Base-by-base conservation (phyloP, 2,797 vertebrate genomes). In the Sciurus carolinensis region DNA sequence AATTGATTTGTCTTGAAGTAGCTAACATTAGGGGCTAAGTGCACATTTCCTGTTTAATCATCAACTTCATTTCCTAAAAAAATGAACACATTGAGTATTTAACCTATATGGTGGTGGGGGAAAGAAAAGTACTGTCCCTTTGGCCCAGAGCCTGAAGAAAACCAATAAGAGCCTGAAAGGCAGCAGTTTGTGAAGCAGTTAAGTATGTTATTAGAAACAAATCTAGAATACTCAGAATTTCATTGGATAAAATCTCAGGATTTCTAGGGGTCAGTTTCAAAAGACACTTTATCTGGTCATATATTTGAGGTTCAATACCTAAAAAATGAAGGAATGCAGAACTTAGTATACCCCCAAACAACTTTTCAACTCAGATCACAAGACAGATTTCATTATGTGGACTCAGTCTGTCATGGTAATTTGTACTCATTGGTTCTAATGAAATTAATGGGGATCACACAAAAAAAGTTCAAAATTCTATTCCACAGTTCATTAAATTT, bases 1-100 rank as follows among this genome's bases (percentile, higher is more conserved):
- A 93, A 98, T 97, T 94, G 97, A 97, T 98, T 97, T 97, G 97
- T 97, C 95, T 98, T 96, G 92, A 97, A 96, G 93, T 95, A 95
- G 87, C 77, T 95, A 97, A 91, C 90, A 95, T 97, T 97, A 97
- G 82, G 93, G 97, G 87, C 85, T 97, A 97, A 98, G 94, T 96
- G 97, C 93, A 88, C 89, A 97, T 96, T 98, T 98, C 93, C 97
- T 98, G 97, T 96, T 97, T 97, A 97, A 97, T 97, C 93, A 95
- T 97, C 93, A 92, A 96, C 85, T 97, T 97, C 93, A 91, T 97
- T 95, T 97, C 93, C 94, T 95, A 89, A 96, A 97, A 97, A 97
- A 97, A 94, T 72, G 95, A 96, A 83, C 77, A 94, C 57, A 75
- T 18, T 73, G 66, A 93, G 73, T 93, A 95, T 97, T 97, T 96